Percentiles rank a stretch among this genome's conserved stretches.
These are phyloP conservation scores for Grus americana DNA, from an alignment of 2,113 vertebrate genomes.

Conservation along the genomic window DNA sequence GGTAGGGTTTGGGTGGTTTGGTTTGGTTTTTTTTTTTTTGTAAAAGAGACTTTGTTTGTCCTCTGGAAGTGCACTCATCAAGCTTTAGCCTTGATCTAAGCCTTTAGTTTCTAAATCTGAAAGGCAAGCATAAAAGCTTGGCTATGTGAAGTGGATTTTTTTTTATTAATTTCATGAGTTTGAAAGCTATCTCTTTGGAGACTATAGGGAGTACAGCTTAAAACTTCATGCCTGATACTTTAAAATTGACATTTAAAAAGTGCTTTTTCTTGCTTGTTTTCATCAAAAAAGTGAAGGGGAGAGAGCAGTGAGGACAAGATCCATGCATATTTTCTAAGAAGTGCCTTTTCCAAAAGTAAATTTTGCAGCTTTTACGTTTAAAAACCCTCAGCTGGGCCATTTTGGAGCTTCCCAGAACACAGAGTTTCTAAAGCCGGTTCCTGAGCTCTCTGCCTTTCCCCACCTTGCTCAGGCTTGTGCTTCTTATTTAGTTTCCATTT, in stretches of 20 bases:
- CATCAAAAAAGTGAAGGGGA: not conserved
- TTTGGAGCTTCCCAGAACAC: not conserved
- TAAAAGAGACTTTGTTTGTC: not conserved
- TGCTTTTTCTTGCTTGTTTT: not conserved
- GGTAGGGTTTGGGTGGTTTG: not conserved
- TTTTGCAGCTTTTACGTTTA: not conserved
- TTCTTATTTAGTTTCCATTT: not conserved
- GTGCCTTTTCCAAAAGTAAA: not conserved
- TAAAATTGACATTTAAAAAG: not conserved
- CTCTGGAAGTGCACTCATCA: not conserved
- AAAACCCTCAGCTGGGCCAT: not conserved
- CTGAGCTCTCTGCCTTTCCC: not conserved
- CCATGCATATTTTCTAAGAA: not conserved
- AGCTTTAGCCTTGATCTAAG: not conserved
- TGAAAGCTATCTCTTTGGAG: not conserved
- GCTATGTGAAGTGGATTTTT: not conserved
- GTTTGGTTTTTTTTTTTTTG: not conserved
- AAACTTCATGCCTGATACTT: not conserved
- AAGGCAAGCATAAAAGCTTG: conserved; percentile 15
- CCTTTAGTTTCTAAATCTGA: not conserved
- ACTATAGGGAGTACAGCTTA: not conserved
- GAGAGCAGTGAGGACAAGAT: not conserved
- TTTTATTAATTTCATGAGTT: not conserved
- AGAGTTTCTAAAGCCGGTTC: not conserved
- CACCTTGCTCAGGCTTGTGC: not conserved